These are phyloP conservation scores for Syrmaticus mikado DNA, from an alignment of 2,113 vertebrate species.

Conservation along the genomic window DNA sequence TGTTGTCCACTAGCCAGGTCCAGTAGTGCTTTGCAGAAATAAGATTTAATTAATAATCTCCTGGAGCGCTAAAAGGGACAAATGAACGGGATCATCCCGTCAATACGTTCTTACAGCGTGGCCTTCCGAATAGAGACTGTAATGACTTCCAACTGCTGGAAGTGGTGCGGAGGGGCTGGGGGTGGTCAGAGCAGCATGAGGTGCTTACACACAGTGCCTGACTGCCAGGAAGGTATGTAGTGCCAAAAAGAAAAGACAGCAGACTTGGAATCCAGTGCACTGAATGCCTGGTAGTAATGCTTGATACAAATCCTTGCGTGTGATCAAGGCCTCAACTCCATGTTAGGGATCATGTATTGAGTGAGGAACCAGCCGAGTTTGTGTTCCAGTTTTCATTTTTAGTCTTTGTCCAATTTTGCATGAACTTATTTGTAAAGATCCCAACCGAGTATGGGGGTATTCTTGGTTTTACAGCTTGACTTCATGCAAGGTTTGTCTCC, in stretches of 20 bases:
- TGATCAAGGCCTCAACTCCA: accelerated
- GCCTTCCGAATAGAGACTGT: not conserved
- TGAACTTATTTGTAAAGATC: not conserved
- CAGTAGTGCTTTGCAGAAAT: not conserved
- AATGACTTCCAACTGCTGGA: not conserved
- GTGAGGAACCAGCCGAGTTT: not conserved
- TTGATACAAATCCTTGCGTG: not conserved
- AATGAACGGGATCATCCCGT: not conserved
- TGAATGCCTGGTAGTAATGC: not conserved
- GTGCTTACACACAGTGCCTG: not conserved
- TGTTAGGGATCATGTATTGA: not conserved
- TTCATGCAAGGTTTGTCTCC: not conserved
- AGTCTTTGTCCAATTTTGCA: not conserved
- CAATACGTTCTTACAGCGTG: not conserved
- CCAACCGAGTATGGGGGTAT: not conserved
- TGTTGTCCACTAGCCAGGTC: not conserved
- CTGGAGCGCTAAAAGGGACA: not conserved
- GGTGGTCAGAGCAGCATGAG: not conserved
- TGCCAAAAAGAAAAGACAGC: not conserved
- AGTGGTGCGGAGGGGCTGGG: not conserved
- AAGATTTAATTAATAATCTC: not conserved
- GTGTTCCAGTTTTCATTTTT: not conserved
- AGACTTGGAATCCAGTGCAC: not conserved
- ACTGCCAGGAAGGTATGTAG: not conserved
- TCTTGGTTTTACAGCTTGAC: not conserved